Evolutionary conservation across 64 coral and sea anemone species (phyloP).

Genomic region (Cladopsammia gracilis): DNA sequence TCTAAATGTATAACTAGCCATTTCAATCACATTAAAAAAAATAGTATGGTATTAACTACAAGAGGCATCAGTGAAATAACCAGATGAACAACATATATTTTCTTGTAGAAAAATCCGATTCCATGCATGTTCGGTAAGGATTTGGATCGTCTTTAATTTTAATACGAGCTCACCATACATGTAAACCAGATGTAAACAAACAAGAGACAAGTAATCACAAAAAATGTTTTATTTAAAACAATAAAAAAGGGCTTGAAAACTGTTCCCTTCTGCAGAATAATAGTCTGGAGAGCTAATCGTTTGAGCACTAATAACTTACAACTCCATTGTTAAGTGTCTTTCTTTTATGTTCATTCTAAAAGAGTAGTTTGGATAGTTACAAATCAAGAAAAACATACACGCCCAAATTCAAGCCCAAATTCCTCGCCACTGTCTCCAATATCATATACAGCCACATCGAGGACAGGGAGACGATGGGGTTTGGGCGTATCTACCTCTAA

Average conservation of each 20-base stretch:
- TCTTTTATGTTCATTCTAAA: not conserved
- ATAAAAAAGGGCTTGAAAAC: not conserved
- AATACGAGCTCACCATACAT: not conserved
- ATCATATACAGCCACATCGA: constrained; percentile 80
- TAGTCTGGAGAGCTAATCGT: not conserved
- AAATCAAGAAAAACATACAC: constrained; percentile 78
- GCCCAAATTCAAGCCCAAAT: constrained; percentile 83
- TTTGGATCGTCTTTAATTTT: not conserved
- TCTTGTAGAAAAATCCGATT: too few relatives aligned
- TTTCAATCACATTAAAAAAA: too few relatives aligned
- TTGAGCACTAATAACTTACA: constrained; percentile 15
- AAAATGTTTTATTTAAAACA: not conserved
- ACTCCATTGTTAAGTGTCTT: constrained; percentile 3
- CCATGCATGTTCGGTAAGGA: too few relatives aligned
- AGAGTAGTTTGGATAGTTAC: not conserved
- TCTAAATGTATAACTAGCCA: too few relatives aligned
- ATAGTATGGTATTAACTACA: too few relatives aligned
- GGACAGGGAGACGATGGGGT: constrained; percentile 66
- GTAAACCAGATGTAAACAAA: too few relatives aligned
- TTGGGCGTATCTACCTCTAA: constrained; percentile 70
- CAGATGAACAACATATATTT: too few relatives aligned
- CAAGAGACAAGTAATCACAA: not conserved
- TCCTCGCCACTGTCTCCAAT: constrained; percentile 71
- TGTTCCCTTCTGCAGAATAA: too few relatives aligned
- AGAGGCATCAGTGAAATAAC: too few relatives aligned